A percentile compares a stretch with the other conserved stretches of the same genome.
These are phyloP conservation scores for Phortica okadai DNA, from an alignment of 2,888 invertebrate genomes.

Conservation along the genomic window DNA sequence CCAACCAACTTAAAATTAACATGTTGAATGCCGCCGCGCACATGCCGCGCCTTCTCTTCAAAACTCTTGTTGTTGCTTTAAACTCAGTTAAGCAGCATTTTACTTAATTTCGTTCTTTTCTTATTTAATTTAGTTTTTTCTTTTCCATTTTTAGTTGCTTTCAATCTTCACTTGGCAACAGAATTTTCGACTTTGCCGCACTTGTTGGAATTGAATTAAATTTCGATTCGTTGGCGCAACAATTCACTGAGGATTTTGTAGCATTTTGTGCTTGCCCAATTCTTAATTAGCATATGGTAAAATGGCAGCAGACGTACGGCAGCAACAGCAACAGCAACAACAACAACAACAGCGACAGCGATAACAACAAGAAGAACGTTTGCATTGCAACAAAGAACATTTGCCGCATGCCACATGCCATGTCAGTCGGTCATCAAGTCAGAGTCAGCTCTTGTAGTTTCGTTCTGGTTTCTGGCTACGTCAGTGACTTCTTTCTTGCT, in stretches of 20 bases:
- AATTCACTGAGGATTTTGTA: no score
- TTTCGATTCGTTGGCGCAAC: background rate
- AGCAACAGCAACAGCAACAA: slow-evolving; percentile 1
- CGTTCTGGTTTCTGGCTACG: slow-evolving; percentile 22
- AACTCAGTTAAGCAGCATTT: background rate
- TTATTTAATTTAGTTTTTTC: background rate
- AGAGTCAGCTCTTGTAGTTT: background rate
- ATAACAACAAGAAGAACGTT: background rate
- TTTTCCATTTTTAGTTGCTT: background rate
- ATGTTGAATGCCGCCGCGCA: slow-evolving; percentile 49
- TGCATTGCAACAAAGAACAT: background rate
- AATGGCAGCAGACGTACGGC: background rate
- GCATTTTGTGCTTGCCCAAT: slow-evolving; percentile 54
- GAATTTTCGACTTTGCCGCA: background rate
- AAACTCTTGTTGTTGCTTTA: background rate
- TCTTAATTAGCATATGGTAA: slow-evolving; percentile 63
- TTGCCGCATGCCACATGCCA: slow-evolving; percentile 16
- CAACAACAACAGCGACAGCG: background rate
- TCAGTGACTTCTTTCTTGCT: background rate
- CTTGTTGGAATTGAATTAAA: background rate
- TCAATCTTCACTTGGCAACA: background rate
- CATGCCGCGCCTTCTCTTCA: background rate
- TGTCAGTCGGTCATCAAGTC: slow-evolving; percentile 5
- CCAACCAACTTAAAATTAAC: slow-evolving; percentile 62
- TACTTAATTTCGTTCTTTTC: slow-evolving; percentile 13